These are phyloP conservation scores for Tragelaphus scriptus DNA, from an alignment of 2,113 vertebrate genomes.

Conservation along the genomic window DNA sequence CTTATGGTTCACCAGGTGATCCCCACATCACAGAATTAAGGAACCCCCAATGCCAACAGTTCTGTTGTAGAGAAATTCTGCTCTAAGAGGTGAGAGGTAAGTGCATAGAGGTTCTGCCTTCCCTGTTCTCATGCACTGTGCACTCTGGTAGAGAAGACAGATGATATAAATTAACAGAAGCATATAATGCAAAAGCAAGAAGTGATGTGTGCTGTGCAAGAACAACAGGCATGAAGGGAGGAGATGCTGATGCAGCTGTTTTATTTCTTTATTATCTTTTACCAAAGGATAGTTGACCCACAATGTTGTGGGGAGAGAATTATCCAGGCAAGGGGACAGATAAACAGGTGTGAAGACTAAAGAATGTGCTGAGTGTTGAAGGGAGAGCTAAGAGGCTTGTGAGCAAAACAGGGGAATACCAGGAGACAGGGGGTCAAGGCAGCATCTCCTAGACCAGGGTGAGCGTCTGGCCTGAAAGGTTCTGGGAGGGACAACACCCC, in stretches of 20 bases:
- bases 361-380: neutral
- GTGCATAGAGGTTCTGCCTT: neutral
- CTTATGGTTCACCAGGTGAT: neutral
- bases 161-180: neutral
- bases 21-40: neutral
- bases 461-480: neutral
- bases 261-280: neutral
- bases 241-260: neutral
- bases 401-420: neutral
- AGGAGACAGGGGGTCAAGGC: too few species aligned
- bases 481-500: neutral
- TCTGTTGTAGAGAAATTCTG: neutral
- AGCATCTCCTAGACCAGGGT: neutral
- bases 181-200: neutral
- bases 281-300: neutral
- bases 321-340: neutral
- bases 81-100: neutral
- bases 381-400: neutral
- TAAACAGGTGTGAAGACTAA: neutral
- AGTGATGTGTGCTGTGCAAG: too few species aligned
- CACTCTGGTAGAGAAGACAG: neutral
- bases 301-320: neutral
- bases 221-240: fast-evolving
- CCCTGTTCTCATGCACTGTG: neutral
- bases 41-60: neutral